Evolutionary conservation across 2,113 vertebrate species (phyloP).

Genomic region (Pantherophis guttatus): DNA sequence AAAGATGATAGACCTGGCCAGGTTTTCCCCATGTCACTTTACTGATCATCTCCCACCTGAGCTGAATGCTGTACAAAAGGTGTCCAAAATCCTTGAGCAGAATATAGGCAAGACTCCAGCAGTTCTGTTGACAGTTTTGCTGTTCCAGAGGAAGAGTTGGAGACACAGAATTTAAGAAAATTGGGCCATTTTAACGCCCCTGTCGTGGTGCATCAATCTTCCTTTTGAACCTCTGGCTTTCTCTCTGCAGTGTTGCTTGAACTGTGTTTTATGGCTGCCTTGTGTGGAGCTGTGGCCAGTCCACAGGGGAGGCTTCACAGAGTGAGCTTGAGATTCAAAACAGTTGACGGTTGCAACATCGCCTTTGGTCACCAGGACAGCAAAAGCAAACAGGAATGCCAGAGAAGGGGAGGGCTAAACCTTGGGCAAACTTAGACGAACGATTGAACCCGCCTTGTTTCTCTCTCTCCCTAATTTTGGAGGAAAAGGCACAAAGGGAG

Average conservation of each 20-base stretch:
- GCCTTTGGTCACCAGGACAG: conserved; percentile 54
- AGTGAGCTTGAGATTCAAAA: conserved; percentile 5
- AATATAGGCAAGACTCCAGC: too few relatives aligned
- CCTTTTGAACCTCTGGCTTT: background rate
- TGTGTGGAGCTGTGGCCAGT: background rate
- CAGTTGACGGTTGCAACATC: conserved; percentile 30
- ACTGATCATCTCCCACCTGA: too few relatives aligned
- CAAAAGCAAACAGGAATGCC: conserved; percentile 55
- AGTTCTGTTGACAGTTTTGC: background rate
- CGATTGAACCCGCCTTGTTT: conserved; percentile 37
- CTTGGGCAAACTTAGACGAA: conserved; percentile 60
- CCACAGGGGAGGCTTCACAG: conserved; percentile 29
- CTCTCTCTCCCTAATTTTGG: conserved; percentile 1
- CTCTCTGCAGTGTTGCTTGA: background rate
- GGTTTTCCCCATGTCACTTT: too few relatives aligned
- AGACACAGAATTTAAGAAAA: background rate
- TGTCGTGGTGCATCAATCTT: too few relatives aligned
- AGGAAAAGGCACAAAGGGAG: background rate
- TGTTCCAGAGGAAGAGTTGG: background rate
- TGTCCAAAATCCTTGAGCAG: background rate
- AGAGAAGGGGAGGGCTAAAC: conserved; percentile 46
- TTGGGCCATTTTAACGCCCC: background rate
- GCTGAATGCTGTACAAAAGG: background rate
- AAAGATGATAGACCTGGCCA: background rate
- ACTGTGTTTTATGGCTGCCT: background rate